Evolutionary conservation across 2,113 vertebrate genomes (phyloP).

Genomic region (Protomyctophum bolini): DNA sequence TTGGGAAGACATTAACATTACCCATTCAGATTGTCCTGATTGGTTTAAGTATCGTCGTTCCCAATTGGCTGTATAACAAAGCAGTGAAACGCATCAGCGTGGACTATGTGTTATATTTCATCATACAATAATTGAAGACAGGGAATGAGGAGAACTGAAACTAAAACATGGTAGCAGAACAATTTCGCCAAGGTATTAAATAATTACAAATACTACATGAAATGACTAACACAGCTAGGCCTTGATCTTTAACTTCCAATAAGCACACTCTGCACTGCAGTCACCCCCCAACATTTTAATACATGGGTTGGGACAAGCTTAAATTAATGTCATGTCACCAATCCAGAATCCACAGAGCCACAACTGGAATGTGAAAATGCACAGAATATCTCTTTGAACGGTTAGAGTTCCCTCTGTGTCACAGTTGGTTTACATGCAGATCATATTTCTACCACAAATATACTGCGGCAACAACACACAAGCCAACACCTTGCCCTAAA

Average conservation of each 20-base stretch:
- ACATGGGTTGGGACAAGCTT: background rate
- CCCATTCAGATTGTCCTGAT: constrained; percentile 37
- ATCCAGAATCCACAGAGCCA: background rate
- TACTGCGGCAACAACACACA: too few species aligned
- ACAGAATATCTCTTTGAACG: too few species aligned
- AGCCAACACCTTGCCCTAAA: too few species aligned
- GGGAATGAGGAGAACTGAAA: background rate
- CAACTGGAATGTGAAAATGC: background rate
- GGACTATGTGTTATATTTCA: background rate
- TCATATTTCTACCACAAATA: too few species aligned
- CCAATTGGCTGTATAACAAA: constrained; percentile 21
- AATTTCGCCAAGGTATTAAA: background rate
- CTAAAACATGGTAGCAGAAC: background rate
- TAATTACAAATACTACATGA: background rate
- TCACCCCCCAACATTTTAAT: background rate
- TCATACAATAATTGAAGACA: background rate
- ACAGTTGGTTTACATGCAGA: too few species aligned
- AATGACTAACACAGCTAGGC: too few species aligned
- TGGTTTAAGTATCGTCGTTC: constrained; percentile 35
- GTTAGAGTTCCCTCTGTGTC: too few species aligned
- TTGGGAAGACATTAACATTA: constrained; percentile 40
- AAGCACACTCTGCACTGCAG: background rate
- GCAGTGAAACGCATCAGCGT: constrained; percentile 29
- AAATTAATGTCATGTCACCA: background rate
- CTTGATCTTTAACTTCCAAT: too few species aligned